Evolutionary conservation across 2,888 invertebrate genomes (phyloP).

Genomic region (Prenolepis imparis): DNA sequence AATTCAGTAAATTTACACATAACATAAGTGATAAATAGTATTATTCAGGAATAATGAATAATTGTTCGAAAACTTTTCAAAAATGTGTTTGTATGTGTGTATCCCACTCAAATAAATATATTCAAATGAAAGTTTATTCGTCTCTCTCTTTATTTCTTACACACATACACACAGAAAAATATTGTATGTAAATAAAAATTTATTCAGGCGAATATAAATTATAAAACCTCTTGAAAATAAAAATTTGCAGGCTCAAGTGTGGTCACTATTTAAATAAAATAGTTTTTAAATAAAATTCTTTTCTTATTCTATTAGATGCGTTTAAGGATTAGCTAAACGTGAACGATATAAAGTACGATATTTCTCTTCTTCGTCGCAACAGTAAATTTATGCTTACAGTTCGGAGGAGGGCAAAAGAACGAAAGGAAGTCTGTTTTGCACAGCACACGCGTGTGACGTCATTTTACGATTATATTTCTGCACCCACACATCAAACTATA

Average conservation of each 20-base stretch:
- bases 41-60: not conserved
- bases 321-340: not conserved
- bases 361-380: not conserved
- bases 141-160: not conserved
- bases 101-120: too few relatives aligned
- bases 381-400: constrained; percentile 1
- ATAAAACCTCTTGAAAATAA: not conserved
- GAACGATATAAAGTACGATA: not conserved
- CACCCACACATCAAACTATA: constrained; percentile 37
- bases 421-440: constrained; percentile 51
- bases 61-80: not conserved
- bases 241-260: not conserved
- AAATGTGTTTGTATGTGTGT: not conserved
- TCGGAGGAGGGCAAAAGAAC: constrained; percentile 35
- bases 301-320: not conserved
- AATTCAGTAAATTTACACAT: not conserved
- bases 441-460: constrained; percentile 51
- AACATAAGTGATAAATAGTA: not conserved
- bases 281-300: too few relatives aligned
- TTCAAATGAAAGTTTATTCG: not conserved
- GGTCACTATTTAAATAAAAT: not conserved
- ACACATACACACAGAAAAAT: not conserved
- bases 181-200: not conserved
- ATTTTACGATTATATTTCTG: constrained; percentile 49
- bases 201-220: not conserved